A percentile compares a stretch with the other conserved stretches of the same genome.
phyloP scores from a whole-genome alignment of 2,888 invertebrate species.

The Amblyjoppa fuscipennis region DNA sequence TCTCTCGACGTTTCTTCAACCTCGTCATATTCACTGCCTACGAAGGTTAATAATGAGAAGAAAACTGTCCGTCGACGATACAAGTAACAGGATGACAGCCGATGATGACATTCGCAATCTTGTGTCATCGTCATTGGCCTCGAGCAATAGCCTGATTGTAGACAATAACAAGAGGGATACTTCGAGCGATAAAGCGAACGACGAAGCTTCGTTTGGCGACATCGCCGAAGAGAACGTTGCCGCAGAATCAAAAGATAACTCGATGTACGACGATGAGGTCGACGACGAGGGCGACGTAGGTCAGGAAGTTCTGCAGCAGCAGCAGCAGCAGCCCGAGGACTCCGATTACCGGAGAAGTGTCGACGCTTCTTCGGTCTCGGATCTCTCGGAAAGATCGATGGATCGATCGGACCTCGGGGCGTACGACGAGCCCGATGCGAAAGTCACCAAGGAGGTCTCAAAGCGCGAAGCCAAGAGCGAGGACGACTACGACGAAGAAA shows the following conservation, averaged over 20 bases:
- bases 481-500: conserved; percentile 54
- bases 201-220: conserved; percentile 9
- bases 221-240: conserved; percentile 13
- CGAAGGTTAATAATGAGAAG: conserved; percentile 72
- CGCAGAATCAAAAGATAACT: conserved; percentile 35
- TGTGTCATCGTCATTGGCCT: conserved; percentile 48
- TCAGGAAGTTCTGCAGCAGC: background rate
- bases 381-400: conserved; percentile 18
- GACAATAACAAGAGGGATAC: conserved; percentile 46
- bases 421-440: conserved; percentile 41
- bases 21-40: conserved; percentile 31
- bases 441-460: conserved; percentile 15
- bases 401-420: conserved; percentile 33
- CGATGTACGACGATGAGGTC: conserved; percentile 49
- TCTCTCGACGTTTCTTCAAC: conserved; percentile 63
- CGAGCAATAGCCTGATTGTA: conserved; percentile 11
- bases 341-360: conserved; percentile 47
- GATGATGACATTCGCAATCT: conserved; percentile 62
- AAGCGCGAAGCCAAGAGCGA: conserved; percentile 57
- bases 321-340: conserved; percentile 40
- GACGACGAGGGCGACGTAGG: conserved; percentile 46
- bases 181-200: conserved; percentile 24
- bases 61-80: conserved; percentile 62
- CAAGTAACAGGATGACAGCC: conserved; percentile 49
- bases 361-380: conserved; percentile 11